Evolutionary conservation across 1,140 invertebrate genomes (phyloP), one percentile per base, ranked within the genome.

Genomic region (Drosophila lacteicornis): DNA sequence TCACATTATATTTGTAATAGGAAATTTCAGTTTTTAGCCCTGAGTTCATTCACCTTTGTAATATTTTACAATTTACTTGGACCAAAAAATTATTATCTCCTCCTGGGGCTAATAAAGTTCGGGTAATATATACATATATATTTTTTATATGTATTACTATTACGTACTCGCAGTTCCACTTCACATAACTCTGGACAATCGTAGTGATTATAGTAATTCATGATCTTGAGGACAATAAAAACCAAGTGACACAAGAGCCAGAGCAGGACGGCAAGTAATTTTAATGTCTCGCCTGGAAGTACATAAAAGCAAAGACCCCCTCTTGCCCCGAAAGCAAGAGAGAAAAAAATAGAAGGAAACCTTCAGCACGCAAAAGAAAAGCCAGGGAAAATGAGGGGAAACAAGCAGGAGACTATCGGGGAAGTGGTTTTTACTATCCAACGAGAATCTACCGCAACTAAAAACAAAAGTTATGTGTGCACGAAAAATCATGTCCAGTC

Each of bases 401-500:
- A 43, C 7, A 43, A 43, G n/a, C 42, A 7, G 33, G n/a, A 42
- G 68, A 70, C 66, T 71, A 71, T 71, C 27, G 67, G 67, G 67
- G 69, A 73, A 73, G 69, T 73, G 69, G 67, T 71, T 73, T 73
- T 73, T 73, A 73, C 69, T 73, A 75, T 53, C 70, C 69, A 75
- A 46, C 69, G 57, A 53, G 62, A 74, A 80, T 75, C 70, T 40
- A 79, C 76, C 79, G 70, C 62, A 80, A 79, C 80, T 79, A 85
- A 86, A 85, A 80, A 63, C 80, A 78, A 78, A 86, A 84, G 78
- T 85, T 85, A 81, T 86, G 73, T 85, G 73, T 77, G 74, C 83
- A 73, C 58, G 62, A 75, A 82, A 86, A 86, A 86, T 87, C 82
- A 82, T 86, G 79, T 86, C 79, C 60, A 87, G 79, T 82, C 82